Evolutionary conservation across 1,140 invertebrate genomes (phyloP), one percentile per base, ranked within the genome.

Genomic region (Coptotermes formosanus): DNA sequence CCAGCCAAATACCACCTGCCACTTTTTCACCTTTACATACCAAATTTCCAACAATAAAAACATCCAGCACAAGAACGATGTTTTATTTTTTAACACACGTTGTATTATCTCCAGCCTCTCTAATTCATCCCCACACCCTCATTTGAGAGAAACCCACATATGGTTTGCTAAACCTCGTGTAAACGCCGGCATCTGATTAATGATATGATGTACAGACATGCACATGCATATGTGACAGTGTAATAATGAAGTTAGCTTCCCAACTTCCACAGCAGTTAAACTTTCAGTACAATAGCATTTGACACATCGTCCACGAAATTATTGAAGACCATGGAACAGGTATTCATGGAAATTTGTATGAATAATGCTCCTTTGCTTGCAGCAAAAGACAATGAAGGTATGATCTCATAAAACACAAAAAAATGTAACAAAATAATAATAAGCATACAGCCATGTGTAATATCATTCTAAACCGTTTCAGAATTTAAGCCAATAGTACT

Each of bases 21-120:
- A 30, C 64, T 75, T 75, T 75, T 75, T 75, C 64, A 75, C 64
- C 64, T 75, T 75, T 75, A 75, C 64, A 75, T 75, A 75, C 64
- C 64, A 75, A 75, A 75, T 75, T 75, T 75, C n/a, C 25, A 75
- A 75, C 64, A 75, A 75, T 75, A 75, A 75, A 75, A 75, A 30
- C 25, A 30, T 75, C 25, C 64, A 75, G 64, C 2, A 75, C 25
- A 75, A 75, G n/a, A 75, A 8, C n/a, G 25, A 25, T 75, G 64
- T 30, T 75, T 75, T 75, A 75, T 75, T 75, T 75, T 64, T 75
- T 9, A 75, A 75, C n/a, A 25, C 14, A 7, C n/a, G 64, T 30
- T 75, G 64, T 30, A 2, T 16, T 12, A 30, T 75, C 64, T 75
- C 64, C 16, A 6, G 19, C 16, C 25, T 30, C 64, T 30, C n/a